These are phyloP conservation scores for Porites australiensis DNA, from an alignment of 64 coral and sea anemone genomes.

Conservation along the genomic window DNA sequence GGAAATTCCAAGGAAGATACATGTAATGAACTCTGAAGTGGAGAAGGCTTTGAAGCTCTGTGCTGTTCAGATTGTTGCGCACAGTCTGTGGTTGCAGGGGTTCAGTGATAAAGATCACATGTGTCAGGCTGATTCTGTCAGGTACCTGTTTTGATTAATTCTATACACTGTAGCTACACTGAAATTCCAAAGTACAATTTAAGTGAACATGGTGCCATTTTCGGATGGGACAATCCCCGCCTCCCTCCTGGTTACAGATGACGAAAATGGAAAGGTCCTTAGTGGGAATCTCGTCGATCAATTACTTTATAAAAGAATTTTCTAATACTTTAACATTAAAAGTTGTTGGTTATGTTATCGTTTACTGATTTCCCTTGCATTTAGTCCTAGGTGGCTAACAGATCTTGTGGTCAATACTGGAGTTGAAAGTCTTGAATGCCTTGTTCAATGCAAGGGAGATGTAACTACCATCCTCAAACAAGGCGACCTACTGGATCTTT, in stretches of 20 bases:
- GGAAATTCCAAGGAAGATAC: slow-evolving; percentile 38
- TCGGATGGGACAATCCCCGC: too few species aligned
- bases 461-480: slow-evolving; percentile 36
- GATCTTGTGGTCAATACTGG: slow-evolving; percentile 53
- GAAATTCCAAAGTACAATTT: too few species aligned
- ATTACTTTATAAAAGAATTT: too few species aligned
- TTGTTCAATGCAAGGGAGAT: slow-evolving; percentile 29
- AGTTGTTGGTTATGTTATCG: too few species aligned
- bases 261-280: too few species aligned
- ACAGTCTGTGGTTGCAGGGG: slow-evolving; percentile 47
- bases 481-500: slow-evolving; percentile 15
- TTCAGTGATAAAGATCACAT: not conserved
- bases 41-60: slow-evolving; percentile 27
- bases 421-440: not conserved
- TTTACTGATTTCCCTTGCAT: not conserved
- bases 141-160: not conserved
- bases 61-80: slow-evolving; percentile 39
- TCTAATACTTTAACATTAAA: too few species aligned
- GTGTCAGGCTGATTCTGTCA: not conserved
- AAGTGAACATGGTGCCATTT: too few species aligned
- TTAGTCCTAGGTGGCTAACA: slow-evolving; percentile 43
- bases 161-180: too few species aligned
- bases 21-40: slow-evolving; percentile 1
- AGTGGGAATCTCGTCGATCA: too few species aligned
- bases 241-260: too few species aligned